A percentile compares a stretch with the other conserved stretches of the same genome.
These are phyloP conservation scores for Drosophila varians DNA, from an alignment of 1,140 invertebrate species.

Conservation along the genomic window DNA sequence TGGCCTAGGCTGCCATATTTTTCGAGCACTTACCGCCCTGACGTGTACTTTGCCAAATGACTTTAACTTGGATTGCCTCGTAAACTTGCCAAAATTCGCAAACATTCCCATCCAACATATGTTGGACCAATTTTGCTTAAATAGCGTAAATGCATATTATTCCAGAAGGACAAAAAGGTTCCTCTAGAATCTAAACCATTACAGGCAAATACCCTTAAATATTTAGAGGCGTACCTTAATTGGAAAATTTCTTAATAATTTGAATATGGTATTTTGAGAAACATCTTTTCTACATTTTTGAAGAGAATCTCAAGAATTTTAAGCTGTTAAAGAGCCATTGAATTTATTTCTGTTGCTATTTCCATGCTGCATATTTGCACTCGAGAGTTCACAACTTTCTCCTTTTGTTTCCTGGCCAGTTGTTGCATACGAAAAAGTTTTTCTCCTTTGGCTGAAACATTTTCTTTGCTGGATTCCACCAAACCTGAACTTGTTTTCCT, in stretches of 20 bases:
- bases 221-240: neutral
- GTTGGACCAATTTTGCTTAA: conserved; percentile 6
- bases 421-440: conserved; percentile 15
- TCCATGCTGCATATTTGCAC: conserved; percentile 36
- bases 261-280: neutral
- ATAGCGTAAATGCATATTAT: conserved; percentile 5
- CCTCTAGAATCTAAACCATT: no score
- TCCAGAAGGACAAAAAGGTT: neutral
- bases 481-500: conserved; percentile 27
- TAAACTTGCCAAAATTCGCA: conserved; percentile 18
- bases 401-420: neutral
- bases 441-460: neutral
- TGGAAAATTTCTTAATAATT: conserved; percentile 6
- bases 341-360: conserved; percentile 9
- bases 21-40: conserved; percentile 28
- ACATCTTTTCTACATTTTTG: neutral
- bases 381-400: conserved; percentile 27
- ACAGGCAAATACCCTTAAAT: neutral
- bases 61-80: conserved; percentile 33
- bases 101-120: conserved; percentile 34
- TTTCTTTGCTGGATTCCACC: neutral
- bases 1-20: conserved; percentile 58
- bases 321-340: neutral
- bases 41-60: conserved; percentile 35
- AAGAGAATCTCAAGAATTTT: neutral